These are phyloP conservation scores for Melinaea menophilus DNA, from an alignment of 2,888 invertebrate genomes.

Conservation along the genomic window DNA sequence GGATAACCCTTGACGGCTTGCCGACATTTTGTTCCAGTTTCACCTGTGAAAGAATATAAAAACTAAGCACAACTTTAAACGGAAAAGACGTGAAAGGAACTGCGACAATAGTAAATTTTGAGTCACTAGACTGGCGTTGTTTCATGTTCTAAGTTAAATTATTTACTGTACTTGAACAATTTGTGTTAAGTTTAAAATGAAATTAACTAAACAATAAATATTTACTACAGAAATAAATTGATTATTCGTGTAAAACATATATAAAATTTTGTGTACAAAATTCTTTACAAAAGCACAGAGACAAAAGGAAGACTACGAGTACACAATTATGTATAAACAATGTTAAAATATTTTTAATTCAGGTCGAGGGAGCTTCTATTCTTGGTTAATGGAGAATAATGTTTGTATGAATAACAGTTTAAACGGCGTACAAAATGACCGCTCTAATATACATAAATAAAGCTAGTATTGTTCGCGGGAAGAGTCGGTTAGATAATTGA, in stretches of 20 bases:
- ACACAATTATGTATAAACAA: slow-evolving; percentile 19
- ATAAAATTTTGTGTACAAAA: too few species aligned
- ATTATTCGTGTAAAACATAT: too few species aligned
- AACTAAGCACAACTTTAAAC: slow-evolving; percentile 16
- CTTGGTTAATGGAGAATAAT: slow-evolving; percentile 38
- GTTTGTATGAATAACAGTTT: slow-evolving; percentile 49
- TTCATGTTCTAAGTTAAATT: neutral
- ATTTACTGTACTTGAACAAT: neutral
- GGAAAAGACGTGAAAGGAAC: slow-evolving; percentile 19
- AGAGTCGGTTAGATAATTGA: slow-evolving; percentile 74
- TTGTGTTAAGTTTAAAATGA: too few species aligned
- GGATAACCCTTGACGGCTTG: slow-evolving; percentile 97
- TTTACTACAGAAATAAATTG: too few species aligned
- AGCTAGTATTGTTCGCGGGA: slow-evolving; percentile 71
- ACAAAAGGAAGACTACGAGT: slow-evolving; percentile 14
- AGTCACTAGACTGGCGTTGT: neutral
- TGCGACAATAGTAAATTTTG: slow-evolving; percentile 11
- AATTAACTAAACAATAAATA: too few species aligned
- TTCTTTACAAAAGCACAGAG: slow-evolving; percentile 9
- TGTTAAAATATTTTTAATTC: slow-evolving; percentile 23
- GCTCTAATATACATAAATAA: slow-evolving; percentile 75
- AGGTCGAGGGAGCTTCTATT: slow-evolving; percentile 11
- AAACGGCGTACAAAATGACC: slow-evolving; percentile 70
- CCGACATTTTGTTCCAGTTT: slow-evolving; percentile 90
- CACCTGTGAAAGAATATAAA: slow-evolving; percentile 78